Evolutionary conservation across 2,113 vertebrate genomes (phyloP), one percentile per base, ranked within the genome.

Genomic region (Atherinomorus stipes): DNA sequence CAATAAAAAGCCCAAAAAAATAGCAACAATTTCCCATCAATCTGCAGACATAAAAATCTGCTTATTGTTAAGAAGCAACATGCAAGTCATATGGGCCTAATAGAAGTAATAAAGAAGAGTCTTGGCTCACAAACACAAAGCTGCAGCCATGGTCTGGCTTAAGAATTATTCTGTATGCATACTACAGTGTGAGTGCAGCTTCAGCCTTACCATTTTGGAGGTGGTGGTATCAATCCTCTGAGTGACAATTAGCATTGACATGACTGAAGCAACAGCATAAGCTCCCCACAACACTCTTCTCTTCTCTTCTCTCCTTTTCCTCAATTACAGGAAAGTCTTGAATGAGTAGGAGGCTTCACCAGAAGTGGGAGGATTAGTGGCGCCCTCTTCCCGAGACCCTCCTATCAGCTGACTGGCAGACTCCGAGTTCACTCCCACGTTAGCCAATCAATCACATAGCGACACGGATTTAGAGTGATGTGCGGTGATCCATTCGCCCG

Each of bases 191-290:
- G 18, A 49, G 53, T 16, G 64, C 67, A 50, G 44, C 37, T 52
- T 47, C 52, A 51, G 34, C 31, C 93, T 93, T 90, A 93, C 93
- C 92, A 86, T 88, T 78, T 92, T 92, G 67, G 90, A 91, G 71
- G 73, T 34, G 59, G 90, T 75, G 57, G 82, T 86, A 28, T 91
- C 86, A 51, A 92, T 87, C 37, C 92, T 70, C 15, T 93, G 91
- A 66, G 93, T 87, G 31, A 78, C 89, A 61, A 94, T 91, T 71
- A 94, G 89, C 83, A 93, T 83, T 0, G 88, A 93, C 84, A 89
- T 90, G 1, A 58, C 76, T 67, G 76, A 85, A 74, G 81, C 34
- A 70, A 73, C 50, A 58, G 31, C 22, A 7, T 31, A 54, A 44
- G n/a, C 78, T 73, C 70, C 47, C 38, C 26, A 16, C 64, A 50